phyloP scores from a whole-genome alignment of 2,797 vertebrate species.

The Siniperca undulata region DNA sequence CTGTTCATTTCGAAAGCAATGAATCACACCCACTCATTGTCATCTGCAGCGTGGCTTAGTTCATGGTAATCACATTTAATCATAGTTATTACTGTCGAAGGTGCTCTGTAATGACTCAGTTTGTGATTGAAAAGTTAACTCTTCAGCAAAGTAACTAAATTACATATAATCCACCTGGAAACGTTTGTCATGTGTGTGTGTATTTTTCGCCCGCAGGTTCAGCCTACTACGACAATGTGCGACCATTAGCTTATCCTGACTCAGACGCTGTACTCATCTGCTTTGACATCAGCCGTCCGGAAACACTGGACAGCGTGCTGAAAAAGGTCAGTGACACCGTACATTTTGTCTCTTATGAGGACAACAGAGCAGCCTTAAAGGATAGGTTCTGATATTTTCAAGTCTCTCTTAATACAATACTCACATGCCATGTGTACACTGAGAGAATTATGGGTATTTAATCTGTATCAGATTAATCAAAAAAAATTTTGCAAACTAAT shows the following conservation, averaged over 20 bases:
- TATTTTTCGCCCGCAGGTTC: slow-evolving; percentile 84
- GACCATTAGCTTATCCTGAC: slow-evolving; percentile 94
- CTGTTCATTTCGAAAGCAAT: slow-evolving; percentile 44
- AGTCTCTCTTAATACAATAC: neutral
- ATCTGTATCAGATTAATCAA: too few species aligned
- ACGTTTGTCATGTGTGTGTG: slow-evolving; percentile 30
- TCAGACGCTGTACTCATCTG: slow-evolving; percentile 96
- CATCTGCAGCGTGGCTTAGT: slow-evolving; percentile 47
- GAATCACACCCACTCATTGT: slow-evolving; percentile 67
- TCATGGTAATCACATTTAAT: slow-evolving; percentile 69
- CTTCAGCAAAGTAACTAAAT: slow-evolving; percentile 38
- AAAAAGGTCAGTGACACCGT: slow-evolving; percentile 90
- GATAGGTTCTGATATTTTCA: neutral
- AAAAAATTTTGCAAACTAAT: neutral
- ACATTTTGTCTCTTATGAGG: neutral
- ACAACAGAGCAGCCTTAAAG: slow-evolving; percentile 6
- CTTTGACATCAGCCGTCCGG: slow-evolving; percentile 96
- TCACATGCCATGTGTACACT: neutral
- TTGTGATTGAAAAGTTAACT: slow-evolving; percentile 48
- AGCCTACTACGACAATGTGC: slow-evolving; percentile 94
- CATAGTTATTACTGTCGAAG: slow-evolving; percentile 60
- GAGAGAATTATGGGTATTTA: neutral
- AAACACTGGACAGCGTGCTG: slow-evolving; percentile 94
- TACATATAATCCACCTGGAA: slow-evolving; percentile 37
- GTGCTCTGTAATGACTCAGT: slow-evolving; percentile 58